These are phyloP conservation scores for Thalassarche chlororhynchos DNA, from an alignment of 2,113 vertebrate species.

Conservation along the genomic window DNA sequence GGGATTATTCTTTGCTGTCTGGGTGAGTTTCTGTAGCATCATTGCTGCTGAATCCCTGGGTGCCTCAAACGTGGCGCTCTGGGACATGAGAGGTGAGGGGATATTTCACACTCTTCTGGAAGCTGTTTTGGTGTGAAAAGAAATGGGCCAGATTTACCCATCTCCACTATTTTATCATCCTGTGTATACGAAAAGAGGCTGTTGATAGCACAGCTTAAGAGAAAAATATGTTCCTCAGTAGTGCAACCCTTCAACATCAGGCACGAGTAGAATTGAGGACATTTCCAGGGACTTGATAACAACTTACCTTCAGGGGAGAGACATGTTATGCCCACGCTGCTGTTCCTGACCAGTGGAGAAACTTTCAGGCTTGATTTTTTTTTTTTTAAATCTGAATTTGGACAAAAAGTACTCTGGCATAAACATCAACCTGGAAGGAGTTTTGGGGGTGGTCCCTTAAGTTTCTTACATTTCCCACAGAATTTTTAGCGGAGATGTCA, in stretches of 20 bases:
- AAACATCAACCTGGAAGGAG: not conserved
- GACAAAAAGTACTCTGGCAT: not conserved
- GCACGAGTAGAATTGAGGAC: not conserved
- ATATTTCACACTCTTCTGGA: not conserved
- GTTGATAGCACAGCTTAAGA: not conserved
- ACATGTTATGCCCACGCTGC: not conserved
- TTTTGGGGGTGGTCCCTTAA: not conserved
- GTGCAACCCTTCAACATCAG: not conserved
- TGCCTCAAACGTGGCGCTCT: fast-evolving
- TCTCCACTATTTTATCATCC: not conserved
- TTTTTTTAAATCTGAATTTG: not conserved
- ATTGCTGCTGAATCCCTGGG: not conserved
- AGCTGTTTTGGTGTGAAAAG: not conserved
- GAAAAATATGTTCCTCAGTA: not conserved
- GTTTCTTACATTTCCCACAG: not conserved
- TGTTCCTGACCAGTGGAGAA: not conserved
- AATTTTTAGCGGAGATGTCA: not conserved
- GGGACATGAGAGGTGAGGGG: not conserved
- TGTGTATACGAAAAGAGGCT: not conserved
- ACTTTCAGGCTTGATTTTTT: not conserved
- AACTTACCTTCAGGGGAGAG: not conserved
- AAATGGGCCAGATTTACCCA: not conserved
- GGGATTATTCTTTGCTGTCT: not conserved
- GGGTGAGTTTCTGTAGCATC: not conserved
- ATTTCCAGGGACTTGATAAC: not conserved